Percentiles rank a stretch among this genome's conserved stretches.
phyloP scores from a whole-genome alignment of 23 tunicate species.

The Phallusia fumigata region DNA sequence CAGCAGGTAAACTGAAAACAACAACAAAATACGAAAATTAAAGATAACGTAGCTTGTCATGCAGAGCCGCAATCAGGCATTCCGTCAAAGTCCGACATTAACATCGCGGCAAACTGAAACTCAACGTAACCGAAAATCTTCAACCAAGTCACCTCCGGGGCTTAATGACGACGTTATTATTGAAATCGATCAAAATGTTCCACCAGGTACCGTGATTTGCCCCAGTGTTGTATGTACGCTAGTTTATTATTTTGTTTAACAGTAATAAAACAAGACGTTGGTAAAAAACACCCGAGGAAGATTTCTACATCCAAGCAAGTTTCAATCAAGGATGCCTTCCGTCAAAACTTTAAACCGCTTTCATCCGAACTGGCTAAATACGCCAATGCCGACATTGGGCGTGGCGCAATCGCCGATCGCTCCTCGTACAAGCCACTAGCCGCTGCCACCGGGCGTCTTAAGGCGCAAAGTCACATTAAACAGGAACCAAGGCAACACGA shows the following conservation, averaged over 20 bases:
- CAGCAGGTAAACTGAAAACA: background rate
- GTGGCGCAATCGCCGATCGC: background rate
- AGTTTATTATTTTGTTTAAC: no score
- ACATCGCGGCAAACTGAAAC: no score
- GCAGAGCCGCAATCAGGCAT: no score
- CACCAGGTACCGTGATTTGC: no score
- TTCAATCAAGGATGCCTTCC: conserved; percentile 41
- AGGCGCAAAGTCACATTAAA: background rate
- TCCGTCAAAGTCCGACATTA: no score
- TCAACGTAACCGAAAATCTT: no score
- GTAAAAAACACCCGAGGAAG: background rate
- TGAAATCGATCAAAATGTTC: no score
- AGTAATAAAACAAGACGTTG: no score
- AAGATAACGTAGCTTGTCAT: background rate
- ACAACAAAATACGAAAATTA: no score
- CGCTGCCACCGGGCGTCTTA: background rate
- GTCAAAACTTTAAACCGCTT: conserved; percentile 40
- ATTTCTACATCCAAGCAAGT: conserved; percentile 31
- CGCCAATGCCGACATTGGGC: background rate
- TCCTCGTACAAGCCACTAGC: background rate
- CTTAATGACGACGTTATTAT: no score
- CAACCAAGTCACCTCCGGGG: no score
- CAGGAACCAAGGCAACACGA: background rate
- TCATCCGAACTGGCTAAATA: background rate
- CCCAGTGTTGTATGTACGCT: no score